Evolutionary conservation across 1,140 invertebrate species (phyloP).

Genomic region (Acyrthosiphon pisum): DNA sequence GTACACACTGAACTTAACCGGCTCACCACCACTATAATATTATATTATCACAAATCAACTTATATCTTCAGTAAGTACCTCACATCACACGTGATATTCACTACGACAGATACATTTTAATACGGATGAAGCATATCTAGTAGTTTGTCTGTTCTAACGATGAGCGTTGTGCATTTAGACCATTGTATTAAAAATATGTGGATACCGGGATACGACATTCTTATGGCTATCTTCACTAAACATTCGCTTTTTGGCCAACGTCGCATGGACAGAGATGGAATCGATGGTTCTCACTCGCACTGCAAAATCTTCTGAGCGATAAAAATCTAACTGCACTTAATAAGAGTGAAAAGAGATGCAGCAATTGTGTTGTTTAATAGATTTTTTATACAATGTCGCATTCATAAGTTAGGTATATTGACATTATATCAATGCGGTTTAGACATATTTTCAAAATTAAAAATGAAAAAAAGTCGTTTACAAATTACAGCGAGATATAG

Average conservation of each 20-base stretch:
- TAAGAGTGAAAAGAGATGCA: background rate
- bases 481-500: background rate
- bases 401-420: background rate
- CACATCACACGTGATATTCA: background rate
- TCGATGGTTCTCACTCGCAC: background rate
- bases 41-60: background rate
- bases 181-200: background rate
- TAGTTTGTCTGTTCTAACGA: background rate
- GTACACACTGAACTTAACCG: background rate
- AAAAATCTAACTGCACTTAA: background rate
- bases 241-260: background rate
- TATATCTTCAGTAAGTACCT: background rate
- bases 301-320: background rate
- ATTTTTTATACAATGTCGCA: background rate
- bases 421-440: background rate
- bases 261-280: background rate
- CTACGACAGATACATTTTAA: too few relatives aligned
- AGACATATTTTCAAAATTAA: background rate
- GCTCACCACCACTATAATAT: background rate
- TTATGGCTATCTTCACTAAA: background rate
- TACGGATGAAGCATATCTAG: background rate
- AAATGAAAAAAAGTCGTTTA: background rate
- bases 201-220: background rate
- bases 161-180: background rate
- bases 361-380: background rate